Conservation (phyloP, 2,797 vertebrate genomes). For the Spea hammondii region DNA sequence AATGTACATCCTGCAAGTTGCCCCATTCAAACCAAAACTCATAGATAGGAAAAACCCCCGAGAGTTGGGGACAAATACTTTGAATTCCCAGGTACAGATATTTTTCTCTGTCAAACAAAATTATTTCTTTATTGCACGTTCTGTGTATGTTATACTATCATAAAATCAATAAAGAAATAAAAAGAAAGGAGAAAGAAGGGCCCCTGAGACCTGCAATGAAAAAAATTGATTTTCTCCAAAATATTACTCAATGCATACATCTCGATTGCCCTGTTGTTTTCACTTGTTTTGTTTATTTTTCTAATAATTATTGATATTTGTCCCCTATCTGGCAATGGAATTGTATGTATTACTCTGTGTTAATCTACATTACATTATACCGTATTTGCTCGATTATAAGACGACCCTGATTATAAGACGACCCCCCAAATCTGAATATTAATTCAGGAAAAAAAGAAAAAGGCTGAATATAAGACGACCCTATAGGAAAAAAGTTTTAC, state of each 20-base stretch:
- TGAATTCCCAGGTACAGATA: no score
- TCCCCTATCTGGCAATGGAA: background rate
- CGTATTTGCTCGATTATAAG: no score
- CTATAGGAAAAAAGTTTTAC: no score
- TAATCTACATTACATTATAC: no score
- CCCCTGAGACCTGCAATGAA: background rate
- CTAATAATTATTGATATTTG: background rate
- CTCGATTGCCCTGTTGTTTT: background rate
- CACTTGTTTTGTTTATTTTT: background rate
- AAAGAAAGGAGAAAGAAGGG: background rate
- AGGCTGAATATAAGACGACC: no score
- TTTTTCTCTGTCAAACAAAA: background rate
- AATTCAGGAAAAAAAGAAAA: no score
- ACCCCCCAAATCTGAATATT: no score
- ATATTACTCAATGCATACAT: background rate
- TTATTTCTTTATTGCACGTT: background rate
- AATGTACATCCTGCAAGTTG: no score
- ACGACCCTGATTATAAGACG: no score
- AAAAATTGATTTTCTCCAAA: conserved; percentile 2
- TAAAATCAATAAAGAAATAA: conserved; percentile 6
- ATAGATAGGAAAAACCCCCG: no score
- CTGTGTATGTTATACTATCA: conserved; percentile 4
- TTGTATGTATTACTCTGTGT: background rate
- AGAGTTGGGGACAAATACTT: no score
- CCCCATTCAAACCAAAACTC: no score